These are phyloP conservation scores for Pseudeuparius sepicola DNA, from an alignment of 2,888 invertebrate genomes.

Conservation along the genomic window DNA sequence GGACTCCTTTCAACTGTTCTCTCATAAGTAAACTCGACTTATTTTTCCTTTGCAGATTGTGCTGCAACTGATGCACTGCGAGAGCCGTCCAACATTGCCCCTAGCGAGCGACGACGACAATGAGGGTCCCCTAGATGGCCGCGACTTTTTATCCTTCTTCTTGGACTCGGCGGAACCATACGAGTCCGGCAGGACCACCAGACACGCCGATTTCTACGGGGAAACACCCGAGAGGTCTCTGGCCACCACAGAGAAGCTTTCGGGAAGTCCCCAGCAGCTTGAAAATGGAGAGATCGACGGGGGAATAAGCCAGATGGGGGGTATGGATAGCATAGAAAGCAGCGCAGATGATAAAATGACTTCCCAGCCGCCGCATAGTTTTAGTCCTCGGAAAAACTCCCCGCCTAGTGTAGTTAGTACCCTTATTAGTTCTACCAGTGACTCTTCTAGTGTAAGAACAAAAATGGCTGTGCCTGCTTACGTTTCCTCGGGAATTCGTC, in stretches of 20 bases:
- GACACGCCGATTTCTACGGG: neutral
- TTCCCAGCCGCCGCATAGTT: no score
- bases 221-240: no score
- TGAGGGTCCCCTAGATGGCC: conserved; percentile 40
- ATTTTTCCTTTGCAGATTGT: no score
- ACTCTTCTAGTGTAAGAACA: conserved; percentile 16
- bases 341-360: no score
- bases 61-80: no score
- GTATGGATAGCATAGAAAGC: no score
- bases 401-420: conserved; percentile 1
- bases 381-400: conserved; percentile 16
- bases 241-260: no score
- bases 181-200: neutral
- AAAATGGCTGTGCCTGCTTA: conserved; percentile 32
- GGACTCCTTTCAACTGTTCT: no score
- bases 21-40: no score
- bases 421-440: conserved; percentile 12
- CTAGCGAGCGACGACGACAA: conserved; percentile 21
- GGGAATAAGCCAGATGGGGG: no score
- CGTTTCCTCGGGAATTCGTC: neutral
- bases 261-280: no score
- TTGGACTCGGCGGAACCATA: conserved; percentile 30
- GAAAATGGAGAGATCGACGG: no score
- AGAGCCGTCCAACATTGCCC: neutral
- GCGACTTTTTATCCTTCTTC: conserved; percentile 40